Evolutionary conservation across 35 echinoderm and acorn worm genomes (phyloP), one percentile per base, ranked within the genome.

Genomic region (Eucidaris tribuloides): DNA sequence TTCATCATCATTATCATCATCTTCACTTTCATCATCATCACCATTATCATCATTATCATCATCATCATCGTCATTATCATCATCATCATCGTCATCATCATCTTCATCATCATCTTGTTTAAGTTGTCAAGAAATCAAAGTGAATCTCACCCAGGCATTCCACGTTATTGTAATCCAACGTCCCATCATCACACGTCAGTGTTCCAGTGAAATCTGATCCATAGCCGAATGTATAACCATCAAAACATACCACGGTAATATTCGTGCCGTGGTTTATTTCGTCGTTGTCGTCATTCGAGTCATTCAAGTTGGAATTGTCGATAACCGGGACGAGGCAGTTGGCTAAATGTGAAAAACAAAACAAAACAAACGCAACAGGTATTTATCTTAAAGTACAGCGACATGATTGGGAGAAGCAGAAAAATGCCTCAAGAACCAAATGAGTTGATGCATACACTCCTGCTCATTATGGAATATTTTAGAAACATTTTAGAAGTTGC

Each of bases 201-300:
- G 0, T 44, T 33, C 68, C 68, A 24, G 38, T 40, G 41, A 74
- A 74, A 7, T 74, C 68, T 6, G 68, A 74, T 38, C 34, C 37
- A 36, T 35, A 74, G n/a, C 68, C 68, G 68, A 74, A 74, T 7
- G 68, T 19, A 44, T 43, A 74, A 9, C 68, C 68, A 24, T 74
- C 34, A 17, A 17, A 3, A 20, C 68, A 74, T 5, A 36, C 37
- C 11, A 74, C 68, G 14, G 17, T 18, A 14, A 36, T 44, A 18
- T 23, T 17, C 1, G 22, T 44, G 25, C 68, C 34, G 34, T 74
- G 38, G 36, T 27, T 33, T 42, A 74, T 36, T n/a, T n/a, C n/a
- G n/a, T n/a, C n/a, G n/a, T n/a, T n/a, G 41, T 36, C 37, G 40
- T 19, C 20, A 5, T 33, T 41, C 7, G 68, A 42, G 11, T 74